A percentile compares a stretch with the other conserved stretches of the same genome.
phyloP scores from a whole-genome alignment of 37 sponge, comb jelly and placozoan species.

The Agelas oroides region DNA sequence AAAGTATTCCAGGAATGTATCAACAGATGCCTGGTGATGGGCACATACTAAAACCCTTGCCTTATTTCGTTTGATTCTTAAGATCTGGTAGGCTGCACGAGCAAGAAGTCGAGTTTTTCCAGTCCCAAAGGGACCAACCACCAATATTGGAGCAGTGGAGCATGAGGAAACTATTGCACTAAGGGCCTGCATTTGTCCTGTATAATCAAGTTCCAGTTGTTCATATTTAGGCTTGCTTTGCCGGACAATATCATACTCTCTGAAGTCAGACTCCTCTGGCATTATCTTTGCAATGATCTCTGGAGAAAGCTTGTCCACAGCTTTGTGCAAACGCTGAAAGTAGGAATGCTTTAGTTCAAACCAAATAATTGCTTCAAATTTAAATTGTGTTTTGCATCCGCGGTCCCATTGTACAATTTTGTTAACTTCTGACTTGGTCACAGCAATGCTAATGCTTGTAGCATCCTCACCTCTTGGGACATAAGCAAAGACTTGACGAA shows the following conservation, averaged over 20 bases:
- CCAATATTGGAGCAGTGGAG: conserved; percentile 4
- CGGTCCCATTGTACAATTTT: background rate
- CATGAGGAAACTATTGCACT: background rate
- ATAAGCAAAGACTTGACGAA: background rate
- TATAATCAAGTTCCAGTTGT: conserved; percentile 15
- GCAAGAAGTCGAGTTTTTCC: conserved; percentile 74
- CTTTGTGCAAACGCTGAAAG: conserved; percentile 46
- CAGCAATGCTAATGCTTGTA: conserved; percentile 1
- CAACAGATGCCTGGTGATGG: conserved; percentile 73
- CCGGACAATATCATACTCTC: too few relatives aligned
- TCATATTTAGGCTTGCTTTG: background rate
- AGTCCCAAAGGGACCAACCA: conserved; percentile 84
- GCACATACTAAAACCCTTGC: conserved; percentile 57
- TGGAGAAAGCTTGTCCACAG: conserved; percentile 1
- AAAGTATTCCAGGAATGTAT: conserved; percentile 73
- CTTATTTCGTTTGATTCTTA: background rate
- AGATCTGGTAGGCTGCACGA: conserved; percentile 61
- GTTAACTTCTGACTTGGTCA: background rate
- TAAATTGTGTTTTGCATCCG: background rate
- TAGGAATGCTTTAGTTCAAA: conserved; percentile 58
- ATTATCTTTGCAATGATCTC: conserved; percentile 13
- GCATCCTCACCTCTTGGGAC: background rate
- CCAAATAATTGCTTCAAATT: background rate
- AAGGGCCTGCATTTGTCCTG: conserved; percentile 38
- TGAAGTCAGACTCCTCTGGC: conserved; percentile 1